Evolutionary conservation across 2,113 vertebrate species (phyloP), one percentile per base, ranked within the genome.

Genomic region (Triplophysa dalaica): DNA sequence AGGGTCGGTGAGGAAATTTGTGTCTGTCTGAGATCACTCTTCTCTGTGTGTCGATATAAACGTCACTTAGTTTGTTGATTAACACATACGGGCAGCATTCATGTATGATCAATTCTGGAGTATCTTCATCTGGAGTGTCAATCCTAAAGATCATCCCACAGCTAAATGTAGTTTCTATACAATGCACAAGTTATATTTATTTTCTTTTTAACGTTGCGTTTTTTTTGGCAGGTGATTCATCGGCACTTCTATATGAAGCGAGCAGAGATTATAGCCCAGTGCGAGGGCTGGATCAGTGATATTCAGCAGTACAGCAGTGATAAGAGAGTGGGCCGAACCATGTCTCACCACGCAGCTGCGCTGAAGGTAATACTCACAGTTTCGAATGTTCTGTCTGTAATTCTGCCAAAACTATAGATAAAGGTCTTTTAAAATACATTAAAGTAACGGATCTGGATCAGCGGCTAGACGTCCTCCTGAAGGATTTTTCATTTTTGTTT

Each of bases 281-380:
- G 98, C 83, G 97, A 99, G 84, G 97, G 98, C 83, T 99, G 98
- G 98, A 99, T 99, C 85, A 93, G 96, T 7, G 98, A 99, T 90
- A 98, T 99, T 84, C 98, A 99, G 91, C 98, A 99, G 91, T 97
- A 99, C 90, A 99, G 98, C 95, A 98, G 95, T 8, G 98, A 99
- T 87, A 99, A 99, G 87, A 91, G 98, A 70, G 98, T 99, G 1
- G 98, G 98, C 81, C 95, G 98, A 85, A 99, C 98, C 54, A 99
- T 99, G 98, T 98, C 97, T 82, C 98, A 99, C 78, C 98, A 99
- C 0, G 98, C 98, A 14, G 97, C 98, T 29, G 98, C 98, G 24
- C 93, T 99, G 1, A 99, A 99, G 96, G 98, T 99, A 88, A 85
- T 5, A 33, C 21, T 65, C 56, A 72, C 33, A 48, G 77, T 66